Base-by-base conservation (phyloP, 2,888 invertebrate species). In the Aleiodes alternator region DNA sequence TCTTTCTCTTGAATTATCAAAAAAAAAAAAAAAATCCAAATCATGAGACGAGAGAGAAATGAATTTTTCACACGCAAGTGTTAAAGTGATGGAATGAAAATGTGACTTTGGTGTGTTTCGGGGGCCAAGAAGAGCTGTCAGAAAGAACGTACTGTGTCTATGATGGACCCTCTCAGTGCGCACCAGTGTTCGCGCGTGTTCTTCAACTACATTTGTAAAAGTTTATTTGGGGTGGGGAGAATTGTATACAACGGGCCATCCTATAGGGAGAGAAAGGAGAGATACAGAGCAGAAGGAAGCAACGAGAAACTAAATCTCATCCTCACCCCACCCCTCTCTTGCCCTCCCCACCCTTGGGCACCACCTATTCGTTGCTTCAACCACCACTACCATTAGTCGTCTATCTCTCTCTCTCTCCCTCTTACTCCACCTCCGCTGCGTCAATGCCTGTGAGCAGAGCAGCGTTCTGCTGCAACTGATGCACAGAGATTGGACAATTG, bases 91-190 rank as follows among this genome's bases (percentile, higher is more conserved):
- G 68, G 38, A 23, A 55, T 69, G 38, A 57, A 71, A 59, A 50
- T 57, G 71, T 48, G 71, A 31, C 43, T 57, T 71, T 50, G n/a
- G 31, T 66, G 51, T 69, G 68, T 51, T 82, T 79, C 80, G 78
- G 78, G 80, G 64, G 64, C 64, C 82, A 82, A 43, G 43, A 43
- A 43, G 82, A 81, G 84, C 87, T 86, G 87, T 87, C 87, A 86
- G 85, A 78, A 80, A 83, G 84, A 87, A 86, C 83, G 83, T 43
- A 43, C 82, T 83, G 84, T 83, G 84, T 86, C 86, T 87, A 86
- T 86, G 87, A 87, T 83, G 87, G 87, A 75, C 86, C 61, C 61
- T 72, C 61, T 72, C 85, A 83, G 84, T 85, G 86, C 86, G 87
- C 87, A 84, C 87, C 48, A 84, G 82, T 85, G 85, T 84, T 84